These are phyloP conservation scores for Aspiorhynchus laticeps DNA, from an alignment of 2,113 vertebrate species.

Conservation along the genomic window DNA sequence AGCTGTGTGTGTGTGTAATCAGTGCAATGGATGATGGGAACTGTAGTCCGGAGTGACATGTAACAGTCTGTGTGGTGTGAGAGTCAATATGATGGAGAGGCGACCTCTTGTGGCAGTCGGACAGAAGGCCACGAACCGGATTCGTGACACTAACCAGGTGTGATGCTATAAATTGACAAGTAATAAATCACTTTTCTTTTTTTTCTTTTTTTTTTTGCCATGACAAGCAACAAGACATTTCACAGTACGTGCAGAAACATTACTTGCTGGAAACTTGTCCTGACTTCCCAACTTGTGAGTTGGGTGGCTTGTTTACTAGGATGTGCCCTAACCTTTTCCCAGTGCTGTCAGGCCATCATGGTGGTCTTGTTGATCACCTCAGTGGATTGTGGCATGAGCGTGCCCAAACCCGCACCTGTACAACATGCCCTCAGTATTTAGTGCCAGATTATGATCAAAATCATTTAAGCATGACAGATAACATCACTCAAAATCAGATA, in stretches of 20 bases:
- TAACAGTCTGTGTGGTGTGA: no score
- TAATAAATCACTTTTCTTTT: background rate
- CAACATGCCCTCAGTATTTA: constrained; percentile 43
- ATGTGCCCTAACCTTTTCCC: constrained; percentile 31
- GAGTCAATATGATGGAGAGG: no score
- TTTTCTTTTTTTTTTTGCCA: background rate
- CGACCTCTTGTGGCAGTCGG: no score
- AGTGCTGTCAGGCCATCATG: constrained; percentile 45
- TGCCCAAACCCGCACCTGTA: constrained; percentile 26
- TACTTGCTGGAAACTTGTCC: background rate
- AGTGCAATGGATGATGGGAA: no score
- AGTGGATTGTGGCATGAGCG: constrained; percentile 37
- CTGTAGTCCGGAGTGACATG: no score
- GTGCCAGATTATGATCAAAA: background rate
- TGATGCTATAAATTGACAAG: background rate
- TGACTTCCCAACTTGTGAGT: background rate
- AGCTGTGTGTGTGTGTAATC: no score
- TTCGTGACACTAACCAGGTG: no score
- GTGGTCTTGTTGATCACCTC: constrained; percentile 42
- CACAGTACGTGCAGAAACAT: background rate
- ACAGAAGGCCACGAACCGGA: no score
- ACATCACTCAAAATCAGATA: background rate
- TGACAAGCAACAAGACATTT: background rate
- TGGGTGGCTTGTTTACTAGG: constrained; percentile 42
- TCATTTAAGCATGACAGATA: constrained; percentile 7